Evolutionary conservation across 2,113 vertebrate species (phyloP).

Genomic region (Sarotherodon lohbergeri): DNA sequence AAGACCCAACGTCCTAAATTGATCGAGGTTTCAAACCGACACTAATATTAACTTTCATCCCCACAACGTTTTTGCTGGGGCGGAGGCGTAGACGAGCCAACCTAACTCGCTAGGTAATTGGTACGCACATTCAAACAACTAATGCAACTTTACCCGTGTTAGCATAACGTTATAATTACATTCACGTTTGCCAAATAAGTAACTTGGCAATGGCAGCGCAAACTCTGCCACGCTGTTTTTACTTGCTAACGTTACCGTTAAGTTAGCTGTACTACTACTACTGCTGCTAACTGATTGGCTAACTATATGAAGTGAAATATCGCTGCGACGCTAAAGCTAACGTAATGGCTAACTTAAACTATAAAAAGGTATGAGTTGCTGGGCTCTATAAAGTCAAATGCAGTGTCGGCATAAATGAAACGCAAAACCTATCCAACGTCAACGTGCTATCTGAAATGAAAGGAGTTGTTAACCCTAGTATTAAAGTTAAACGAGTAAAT

Average conservation of each 20-base stretch:
- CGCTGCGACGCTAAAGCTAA: neutral
- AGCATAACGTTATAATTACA: neutral
- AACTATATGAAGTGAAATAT: neutral
- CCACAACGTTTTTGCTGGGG: neutral
- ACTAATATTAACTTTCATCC: constrained; percentile 13
- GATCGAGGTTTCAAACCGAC: constrained; percentile 16
- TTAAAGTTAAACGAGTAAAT: neutral
- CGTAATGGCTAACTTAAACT: neutral
- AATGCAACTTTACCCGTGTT: neutral
- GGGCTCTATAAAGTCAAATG: neutral
- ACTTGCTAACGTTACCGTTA: neutral
- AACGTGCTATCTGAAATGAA: neutral
- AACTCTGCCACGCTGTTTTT: neutral
- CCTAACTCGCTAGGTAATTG: neutral
- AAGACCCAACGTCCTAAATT: neutral
- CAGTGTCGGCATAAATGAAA: neutral
- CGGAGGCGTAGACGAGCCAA: constrained; percentile 9
- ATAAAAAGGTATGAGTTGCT: neutral
- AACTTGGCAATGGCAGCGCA: neutral
- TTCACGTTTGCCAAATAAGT: neutral
- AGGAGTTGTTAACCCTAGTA: neutral
- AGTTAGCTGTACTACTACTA: neutral
- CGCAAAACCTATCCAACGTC: neutral
- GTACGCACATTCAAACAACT: neutral
- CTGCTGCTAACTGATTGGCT: neutral